Percentiles rank a stretch among this genome's conserved stretches.
Conservation (phyloP, 2,888 invertebrate species). For the Acleris holmiana region DNA sequence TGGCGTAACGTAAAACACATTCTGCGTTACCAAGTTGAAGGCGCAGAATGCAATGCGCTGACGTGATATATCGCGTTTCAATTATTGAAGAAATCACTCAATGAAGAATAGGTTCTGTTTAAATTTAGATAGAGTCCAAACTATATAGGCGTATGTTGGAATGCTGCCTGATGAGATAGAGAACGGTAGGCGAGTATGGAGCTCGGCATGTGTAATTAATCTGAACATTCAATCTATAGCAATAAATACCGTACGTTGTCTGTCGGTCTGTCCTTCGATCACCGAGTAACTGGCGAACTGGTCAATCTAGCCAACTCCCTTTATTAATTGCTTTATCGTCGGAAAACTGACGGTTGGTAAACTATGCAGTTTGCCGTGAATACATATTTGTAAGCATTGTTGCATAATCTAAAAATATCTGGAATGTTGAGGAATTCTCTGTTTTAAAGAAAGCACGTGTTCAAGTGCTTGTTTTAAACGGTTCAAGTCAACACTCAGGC, state of each 20-base stretch:
- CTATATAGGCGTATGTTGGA: slow-evolving; percentile 57
- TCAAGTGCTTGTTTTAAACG: no score
- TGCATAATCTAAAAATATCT: neutral
- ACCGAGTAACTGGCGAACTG: slow-evolving; percentile 64
- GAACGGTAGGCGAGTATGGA: slow-evolving; percentile 46
- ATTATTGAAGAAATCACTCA: slow-evolving; percentile 64
- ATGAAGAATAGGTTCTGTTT: slow-evolving; percentile 62
- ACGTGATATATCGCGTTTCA: slow-evolving; percentile 66
- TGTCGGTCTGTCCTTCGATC: slow-evolving; percentile 72
- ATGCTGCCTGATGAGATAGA: slow-evolving; percentile 66
- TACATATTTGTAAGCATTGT: neutral
- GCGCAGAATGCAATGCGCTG: slow-evolving; percentile 62
- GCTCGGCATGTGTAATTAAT: slow-evolving; percentile 71
- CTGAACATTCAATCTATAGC: slow-evolving; percentile 73
- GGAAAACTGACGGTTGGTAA: slow-evolving; percentile 38
- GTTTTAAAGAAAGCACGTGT: no score
- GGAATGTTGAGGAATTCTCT: no score
- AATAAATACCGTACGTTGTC: slow-evolving; percentile 71
- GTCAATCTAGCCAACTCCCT: slow-evolving; percentile 56
- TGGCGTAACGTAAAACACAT: slow-evolving; percentile 57
- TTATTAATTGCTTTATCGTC: slow-evolving; percentile 64
- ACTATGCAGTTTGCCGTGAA: neutral
- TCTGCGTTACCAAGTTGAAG: slow-evolving; percentile 50
- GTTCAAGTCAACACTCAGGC: no score
- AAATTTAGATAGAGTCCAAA: slow-evolving; percentile 59